A percentile compares a stretch with the other conserved stretches of the same genome.
Conservation (phyloP, 2,113 vertebrate genomes). For the Acrocephalus kingi region DNA sequence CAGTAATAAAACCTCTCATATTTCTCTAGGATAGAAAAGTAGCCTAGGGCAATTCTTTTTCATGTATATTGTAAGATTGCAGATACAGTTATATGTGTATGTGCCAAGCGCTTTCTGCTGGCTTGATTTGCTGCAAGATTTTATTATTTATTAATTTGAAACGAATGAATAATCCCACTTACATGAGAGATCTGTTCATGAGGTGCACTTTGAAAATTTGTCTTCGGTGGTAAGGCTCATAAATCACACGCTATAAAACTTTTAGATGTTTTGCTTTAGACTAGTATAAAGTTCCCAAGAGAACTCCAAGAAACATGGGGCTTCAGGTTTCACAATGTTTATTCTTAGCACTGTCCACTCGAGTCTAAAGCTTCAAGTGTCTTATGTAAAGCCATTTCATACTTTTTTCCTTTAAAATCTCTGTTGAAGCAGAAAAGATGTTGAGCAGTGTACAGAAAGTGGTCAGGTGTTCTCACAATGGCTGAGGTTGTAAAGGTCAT, state of each 20-base stretch:
- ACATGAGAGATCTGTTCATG: neutral
- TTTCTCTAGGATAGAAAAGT: neutral
- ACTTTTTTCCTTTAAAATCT: neutral
- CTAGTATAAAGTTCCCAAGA: neutral
- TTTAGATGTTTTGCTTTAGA: neutral
- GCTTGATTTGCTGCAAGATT: neutral
- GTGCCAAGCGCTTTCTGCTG: neutral
- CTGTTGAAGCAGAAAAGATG: neutral
- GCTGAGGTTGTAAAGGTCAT: neutral
- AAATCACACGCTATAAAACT: neutral
- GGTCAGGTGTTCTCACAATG: neutral
- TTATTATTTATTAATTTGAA: slow-evolving; percentile 24
- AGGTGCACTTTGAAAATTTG: neutral
- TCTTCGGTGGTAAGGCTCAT: neutral
- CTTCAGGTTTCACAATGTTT: neutral
- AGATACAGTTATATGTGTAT: neutral
- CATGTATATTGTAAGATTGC: neutral
- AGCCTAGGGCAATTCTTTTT: neutral
- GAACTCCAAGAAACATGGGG: fast-evolving
- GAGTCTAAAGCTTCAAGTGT: neutral
- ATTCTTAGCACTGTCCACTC: neutral
- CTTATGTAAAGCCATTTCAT: neutral
- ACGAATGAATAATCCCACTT: neutral
- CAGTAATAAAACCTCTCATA: neutral
- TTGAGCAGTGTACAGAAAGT: neutral